Percentiles rank a stretch among this genome's conserved stretches.
These are phyloP conservation scores for Coreoperca whiteheadi DNA, from an alignment of 2,113 vertebrate genomes.

Conservation along the genomic window DNA sequence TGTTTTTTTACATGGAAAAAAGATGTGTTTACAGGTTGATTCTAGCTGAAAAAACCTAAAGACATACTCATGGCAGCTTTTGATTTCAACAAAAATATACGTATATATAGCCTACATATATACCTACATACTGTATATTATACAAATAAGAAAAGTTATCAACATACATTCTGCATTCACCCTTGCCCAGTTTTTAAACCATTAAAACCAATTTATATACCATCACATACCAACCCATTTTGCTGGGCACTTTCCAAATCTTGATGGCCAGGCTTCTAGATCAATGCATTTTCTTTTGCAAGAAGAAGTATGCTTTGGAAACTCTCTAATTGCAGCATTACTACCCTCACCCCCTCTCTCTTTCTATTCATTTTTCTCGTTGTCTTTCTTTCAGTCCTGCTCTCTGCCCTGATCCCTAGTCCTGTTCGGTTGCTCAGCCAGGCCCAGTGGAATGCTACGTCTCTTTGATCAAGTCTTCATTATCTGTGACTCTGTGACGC, in stretches of 20 bases:
- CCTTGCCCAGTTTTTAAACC: neutral
- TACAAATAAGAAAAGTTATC: neutral
- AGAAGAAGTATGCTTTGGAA: slow-evolving; percentile 48
- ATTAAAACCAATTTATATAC: slow-evolving; percentile 8
- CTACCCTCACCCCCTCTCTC: slow-evolving; percentile 22
- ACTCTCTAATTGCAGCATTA: slow-evolving; percentile 62
- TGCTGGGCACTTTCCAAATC: slow-evolving; percentile 2
- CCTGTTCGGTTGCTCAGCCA: slow-evolving; percentile 68
- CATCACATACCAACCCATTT: slow-evolving; percentile 1
- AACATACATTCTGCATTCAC: neutral
- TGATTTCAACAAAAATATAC: neutral
- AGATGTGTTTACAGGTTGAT: neutral
- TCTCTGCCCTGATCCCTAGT: slow-evolving; percentile 37
- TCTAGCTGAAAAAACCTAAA: neutral
- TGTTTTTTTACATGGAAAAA: neutral
- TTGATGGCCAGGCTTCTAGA: slow-evolving; percentile 32
- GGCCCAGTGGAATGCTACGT: slow-evolving; percentile 69
- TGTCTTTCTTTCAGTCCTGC: slow-evolving; percentile 52
- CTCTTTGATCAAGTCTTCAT: slow-evolving; percentile 82
- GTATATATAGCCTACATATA: neutral
- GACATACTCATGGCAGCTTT: neutral
- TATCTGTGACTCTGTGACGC: slow-evolving; percentile 70
- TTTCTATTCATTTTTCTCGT: slow-evolving; percentile 31
- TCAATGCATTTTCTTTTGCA: slow-evolving; percentile 39
- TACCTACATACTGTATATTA: neutral